A percentile compares a stretch with the other conserved stretches of the same genome.
Conservation (phyloP, 1,140 invertebrate genomes). For the Lasioglossum albipes region DNA sequence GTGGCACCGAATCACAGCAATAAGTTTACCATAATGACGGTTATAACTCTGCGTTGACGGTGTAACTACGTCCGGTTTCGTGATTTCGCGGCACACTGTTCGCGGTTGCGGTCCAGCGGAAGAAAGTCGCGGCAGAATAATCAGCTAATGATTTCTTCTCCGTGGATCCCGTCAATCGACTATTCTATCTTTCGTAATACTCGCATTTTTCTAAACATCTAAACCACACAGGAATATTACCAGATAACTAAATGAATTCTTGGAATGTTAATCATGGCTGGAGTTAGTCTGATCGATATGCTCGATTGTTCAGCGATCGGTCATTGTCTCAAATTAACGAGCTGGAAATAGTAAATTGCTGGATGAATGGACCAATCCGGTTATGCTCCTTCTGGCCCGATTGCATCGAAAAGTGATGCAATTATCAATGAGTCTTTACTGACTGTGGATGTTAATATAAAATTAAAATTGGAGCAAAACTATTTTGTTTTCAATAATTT, state of each 20-base stretch:
- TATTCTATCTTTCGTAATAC: background rate
- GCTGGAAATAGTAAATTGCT: background rate
- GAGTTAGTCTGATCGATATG: background rate
- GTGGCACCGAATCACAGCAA: conserved; percentile 6
- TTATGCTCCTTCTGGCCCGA: background rate
- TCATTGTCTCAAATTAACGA: background rate
- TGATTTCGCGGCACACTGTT: conserved; percentile 12
- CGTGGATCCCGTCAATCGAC: background rate
- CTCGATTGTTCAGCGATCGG: background rate
- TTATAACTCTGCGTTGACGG: conserved; percentile 18
- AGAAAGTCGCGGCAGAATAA: background rate
- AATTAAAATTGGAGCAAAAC: no score
- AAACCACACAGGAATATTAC: background rate
- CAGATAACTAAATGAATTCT: no score
- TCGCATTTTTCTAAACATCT: background rate
- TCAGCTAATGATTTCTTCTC: background rate
- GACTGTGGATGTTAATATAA: no score
- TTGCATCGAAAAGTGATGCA: no score
- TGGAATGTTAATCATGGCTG: background rate
- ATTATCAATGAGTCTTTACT: no score
- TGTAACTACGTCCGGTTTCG: conserved; percentile 26
- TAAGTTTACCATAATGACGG: conserved; percentile 12
- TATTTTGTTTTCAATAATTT: no score
- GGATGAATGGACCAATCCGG: background rate
- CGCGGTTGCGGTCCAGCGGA: conserved; percentile 28